Evolutionary conservation across 2,113 vertebrate genomes (phyloP).

Genomic region (Clarias magur): DNA sequence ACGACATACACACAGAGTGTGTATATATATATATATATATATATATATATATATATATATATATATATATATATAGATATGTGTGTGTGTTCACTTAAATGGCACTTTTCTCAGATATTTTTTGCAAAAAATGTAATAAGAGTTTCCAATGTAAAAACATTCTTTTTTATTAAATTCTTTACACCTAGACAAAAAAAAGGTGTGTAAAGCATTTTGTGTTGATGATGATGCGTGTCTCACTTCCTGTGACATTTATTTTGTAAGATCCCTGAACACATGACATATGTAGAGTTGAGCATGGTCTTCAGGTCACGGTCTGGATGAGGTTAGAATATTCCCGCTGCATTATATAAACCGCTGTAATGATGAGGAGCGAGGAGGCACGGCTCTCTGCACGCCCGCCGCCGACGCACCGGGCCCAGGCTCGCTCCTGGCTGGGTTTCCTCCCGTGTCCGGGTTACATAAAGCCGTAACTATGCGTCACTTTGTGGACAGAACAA

Average conservation of each 20-base stretch:
- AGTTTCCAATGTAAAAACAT: too few relatives aligned
- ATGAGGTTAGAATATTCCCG: neutral
- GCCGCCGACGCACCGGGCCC: neutral
- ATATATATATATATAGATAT: too few relatives aligned
- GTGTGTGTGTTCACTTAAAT: too few relatives aligned
- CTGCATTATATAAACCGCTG: too few relatives aligned
- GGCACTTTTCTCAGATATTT: too few relatives aligned
- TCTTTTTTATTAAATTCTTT: neutral
- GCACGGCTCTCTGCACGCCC: too few relatives aligned
- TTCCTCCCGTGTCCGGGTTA: slow-evolving; percentile 19
- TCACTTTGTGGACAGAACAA: slow-evolving; percentile 47
- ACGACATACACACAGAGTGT: too few relatives aligned
- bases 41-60: too few relatives aligned
- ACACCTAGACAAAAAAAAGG: too few relatives aligned
- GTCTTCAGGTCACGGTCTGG: neutral
- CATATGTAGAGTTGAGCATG: neutral
- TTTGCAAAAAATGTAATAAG: too few relatives aligned
- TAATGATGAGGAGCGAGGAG: too few relatives aligned
- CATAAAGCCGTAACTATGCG: slow-evolving; percentile 42
- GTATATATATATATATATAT: too few relatives aligned
- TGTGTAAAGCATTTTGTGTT: neutral
- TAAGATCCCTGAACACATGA: neutral
- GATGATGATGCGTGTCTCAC: neutral
- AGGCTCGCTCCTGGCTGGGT: neutral
- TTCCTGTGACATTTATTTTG: neutral